Evolutionary conservation across 2,113 vertebrate species (phyloP).

Genomic region (Grus americana): DNA sequence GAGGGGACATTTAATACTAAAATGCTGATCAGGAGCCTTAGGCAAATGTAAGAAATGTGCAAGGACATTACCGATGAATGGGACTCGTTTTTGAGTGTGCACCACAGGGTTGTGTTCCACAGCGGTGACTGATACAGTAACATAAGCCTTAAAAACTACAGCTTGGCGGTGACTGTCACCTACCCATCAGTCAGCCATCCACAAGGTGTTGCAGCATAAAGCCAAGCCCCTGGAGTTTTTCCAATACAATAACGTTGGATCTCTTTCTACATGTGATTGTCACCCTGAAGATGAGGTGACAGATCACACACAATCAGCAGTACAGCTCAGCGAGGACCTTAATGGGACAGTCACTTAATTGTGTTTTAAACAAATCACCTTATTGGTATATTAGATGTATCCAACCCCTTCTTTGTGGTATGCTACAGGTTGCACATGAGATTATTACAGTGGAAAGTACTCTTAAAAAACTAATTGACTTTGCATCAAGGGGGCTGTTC

Average conservation of each 20-base stretch:
- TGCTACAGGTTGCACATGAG: not conserved
- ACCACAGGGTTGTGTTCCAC: not conserved
- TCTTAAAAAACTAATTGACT: not conserved
- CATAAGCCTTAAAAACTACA: not conserved
- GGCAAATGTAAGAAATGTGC: not conserved
- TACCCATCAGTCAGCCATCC: not conserved
- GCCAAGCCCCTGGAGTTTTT: not conserved
- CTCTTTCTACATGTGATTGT: not conserved
- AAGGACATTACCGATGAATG: not conserved
- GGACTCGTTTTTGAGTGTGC: not conserved
- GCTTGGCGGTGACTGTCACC: not conserved
- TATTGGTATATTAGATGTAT: not conserved
- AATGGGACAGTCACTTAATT: not conserved
- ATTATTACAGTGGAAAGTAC: not conserved
- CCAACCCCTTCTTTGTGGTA: not conserved
- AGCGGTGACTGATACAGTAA: too few relatives aligned
- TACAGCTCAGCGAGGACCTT: not conserved
- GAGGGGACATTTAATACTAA: not conserved
- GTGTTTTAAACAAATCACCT: not conserved
- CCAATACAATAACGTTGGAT: not conserved
- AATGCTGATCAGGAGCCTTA: not conserved
- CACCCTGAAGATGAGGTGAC: not conserved
- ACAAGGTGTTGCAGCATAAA: not conserved
- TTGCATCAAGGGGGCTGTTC: not conserved
- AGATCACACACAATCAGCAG: not conserved